Evolutionary conservation across 2,888 invertebrate species (phyloP).

Genomic region (Tinea semifulvella): DNA sequence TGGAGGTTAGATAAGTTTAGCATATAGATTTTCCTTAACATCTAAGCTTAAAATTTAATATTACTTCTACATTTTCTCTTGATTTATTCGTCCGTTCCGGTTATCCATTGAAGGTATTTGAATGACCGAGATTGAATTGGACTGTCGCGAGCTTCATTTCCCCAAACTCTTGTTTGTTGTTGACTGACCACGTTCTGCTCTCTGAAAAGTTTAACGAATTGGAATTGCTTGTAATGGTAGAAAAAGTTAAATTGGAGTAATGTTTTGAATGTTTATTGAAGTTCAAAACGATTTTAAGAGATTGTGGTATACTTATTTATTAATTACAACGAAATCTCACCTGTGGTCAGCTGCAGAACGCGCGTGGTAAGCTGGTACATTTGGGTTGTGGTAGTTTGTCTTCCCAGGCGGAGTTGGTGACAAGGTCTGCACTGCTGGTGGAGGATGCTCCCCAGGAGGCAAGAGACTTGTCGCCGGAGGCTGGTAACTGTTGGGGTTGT

Average conservation of each 20-base stretch:
- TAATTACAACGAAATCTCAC: conserved; percentile 26
- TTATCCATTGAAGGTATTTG: conserved; percentile 63
- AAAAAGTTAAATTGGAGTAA: too few species aligned
- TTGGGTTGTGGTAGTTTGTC: conserved; percentile 50
- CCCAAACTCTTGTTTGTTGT: conserved; percentile 40
- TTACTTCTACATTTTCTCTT: neutral
- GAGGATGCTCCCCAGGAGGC: conserved; percentile 25
- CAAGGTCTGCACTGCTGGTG: conserved; percentile 57
- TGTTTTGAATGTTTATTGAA: too few species aligned
- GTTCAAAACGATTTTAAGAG: too few species aligned
- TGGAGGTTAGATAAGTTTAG: conserved; percentile 5
- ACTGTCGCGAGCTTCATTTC: conserved; percentile 39
- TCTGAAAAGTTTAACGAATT: conserved; percentile 47
- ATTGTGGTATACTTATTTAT: too few species aligned
- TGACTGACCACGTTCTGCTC: conserved; percentile 43
- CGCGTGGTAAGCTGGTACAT: conserved; percentile 55
- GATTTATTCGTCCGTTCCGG: conserved; percentile 56
- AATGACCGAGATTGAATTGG: conserved; percentile 63
- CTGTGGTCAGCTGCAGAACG: conserved; percentile 60
- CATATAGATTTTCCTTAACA: neutral
- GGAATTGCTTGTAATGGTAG: too few species aligned
- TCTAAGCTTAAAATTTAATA: conserved; percentile 4
- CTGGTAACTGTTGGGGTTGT: conserved; percentile 53
- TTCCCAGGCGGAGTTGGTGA: conserved; percentile 43
- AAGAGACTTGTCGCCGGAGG: conserved; percentile 46